Evolutionary conservation across 2,113 vertebrate species (phyloP), one percentile per base, ranked within the genome.

Genomic region (Ariopsis seemanni): DNA sequence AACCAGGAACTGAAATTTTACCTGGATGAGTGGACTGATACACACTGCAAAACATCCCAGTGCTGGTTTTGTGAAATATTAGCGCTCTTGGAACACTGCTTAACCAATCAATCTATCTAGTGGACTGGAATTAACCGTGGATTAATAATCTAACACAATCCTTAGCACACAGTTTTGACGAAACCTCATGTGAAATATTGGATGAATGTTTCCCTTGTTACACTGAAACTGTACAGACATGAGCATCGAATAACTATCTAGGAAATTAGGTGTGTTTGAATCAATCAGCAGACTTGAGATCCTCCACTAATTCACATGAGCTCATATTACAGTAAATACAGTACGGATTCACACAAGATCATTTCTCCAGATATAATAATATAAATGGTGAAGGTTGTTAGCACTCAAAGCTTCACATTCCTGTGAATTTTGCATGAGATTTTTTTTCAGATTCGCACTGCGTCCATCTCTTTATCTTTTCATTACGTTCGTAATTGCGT

Each of bases 381-480:
- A 55, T 27, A 30, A 55, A 30, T 17, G 50, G 2, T 27, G 55
- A 27, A 27, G 25, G 52, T 79, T 55, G 5, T 25, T 25, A 52
- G 74, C 48, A 25, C 48, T 25, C 20, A 27, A 18, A n/a, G 22
- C 7, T 57, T 80, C 53, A 57, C 27, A 18, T 79, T 10, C 1
- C 12, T 18, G 55, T 57, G 8, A 58, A 80, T 80, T 57, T 58
- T 34, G 55, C 17, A 80, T 34, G 78, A 58, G 78, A 18, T 74
- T 34, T 57, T 77, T 53, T 14, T 25, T n/a, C 10, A 50, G 50
- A 75, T 42, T 48, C 17, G 9, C 71, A 14, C 20, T 25, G 30
- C 7, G 71, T 74, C 42, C 42, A 11, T 72, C 83, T 75, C 74
- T 55, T 79, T 25, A 79, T 86, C 58, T 48, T 27, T 27, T 67